Evolutionary conservation across 2,888 invertebrate genomes (phyloP), one percentile per base, ranked within the genome.

Genomic region (Venusia cambrica): DNA sequence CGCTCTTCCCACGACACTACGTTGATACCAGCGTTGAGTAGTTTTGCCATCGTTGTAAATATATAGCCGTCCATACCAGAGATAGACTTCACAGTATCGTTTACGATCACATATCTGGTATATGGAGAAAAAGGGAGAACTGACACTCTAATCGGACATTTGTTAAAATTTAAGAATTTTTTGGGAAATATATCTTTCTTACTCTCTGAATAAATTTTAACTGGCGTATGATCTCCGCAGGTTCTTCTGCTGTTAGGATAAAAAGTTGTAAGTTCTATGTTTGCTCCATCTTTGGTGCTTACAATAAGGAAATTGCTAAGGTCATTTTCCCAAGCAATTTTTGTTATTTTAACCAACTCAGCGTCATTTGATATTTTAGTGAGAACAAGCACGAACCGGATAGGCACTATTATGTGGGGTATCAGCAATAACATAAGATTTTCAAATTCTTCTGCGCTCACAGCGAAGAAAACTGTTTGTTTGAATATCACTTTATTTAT

Each of bases 131-230:
- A 44, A 8, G 60, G 44, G 7, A 65, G 15, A 4, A 60, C 24
- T 3, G 57, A 51, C 1, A 57, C 39, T 49, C 46, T 62, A 2
- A 75, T 52, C 2, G 69, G 64, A 40, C 79, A 80, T 15, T 59
- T 51, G 18, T 73, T 40, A 31, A 75, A 76, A 43, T 77, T 71
- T 1, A 16, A 37, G 31, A 62, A 73, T 41, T 78, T 80, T 16
- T 47, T 60, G 1, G 63, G 61, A 51, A 73, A 76, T 15, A 61
- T n/a, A n/a, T n/a, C 45, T 4, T 49, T 38, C 8, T 45, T 32
- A 6, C 10, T 25, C 3, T 54, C 37, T 6, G 18, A 3, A 2
- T 52, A 47, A 15, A 73, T 21, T 25, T 29, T 15, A 1, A 69
- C 48, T 1, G 74, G 64, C 3, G 53, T 51, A 9, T 47, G 48